Base-by-base conservation (phyloP, 2,797 vertebrate genomes). In the Uromys caudimaculatus region DNA sequence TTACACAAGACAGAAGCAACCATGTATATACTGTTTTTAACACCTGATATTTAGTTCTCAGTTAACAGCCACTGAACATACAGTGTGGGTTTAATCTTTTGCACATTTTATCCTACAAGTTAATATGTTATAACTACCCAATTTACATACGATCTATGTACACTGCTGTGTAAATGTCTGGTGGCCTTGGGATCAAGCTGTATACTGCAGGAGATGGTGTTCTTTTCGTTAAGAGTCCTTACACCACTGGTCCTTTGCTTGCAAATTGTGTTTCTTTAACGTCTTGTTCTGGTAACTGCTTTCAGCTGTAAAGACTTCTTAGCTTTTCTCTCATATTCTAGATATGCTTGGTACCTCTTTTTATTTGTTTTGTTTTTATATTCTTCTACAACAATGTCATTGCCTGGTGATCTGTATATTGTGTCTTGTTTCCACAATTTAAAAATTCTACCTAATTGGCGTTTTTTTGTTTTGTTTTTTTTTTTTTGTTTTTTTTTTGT, bases 41-140 rank as follows among this genome's bases (percentile, higher is more conserved):
- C 13, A 76, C 92, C 38, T 64, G 78, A 58, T 90, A 67, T 83
- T 97, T 87, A 89, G n/a, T 27, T 92, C 27, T 94, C 35, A 83
- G n/a, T 90, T 95, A 86, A 88, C 0, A 92, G 91, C 23, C 90
- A 52, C 56, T 64, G 56, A 96, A 83, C 77, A 85, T 71, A 85
- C 11, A 52, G 24, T 71, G 9, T 21, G 91, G 91, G 21, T 84
- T 94, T 89, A 97, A 93, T 96, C 29, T 9, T 73, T 90, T 89
- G 47, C 8, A 88, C 6, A 84, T 91, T 77, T 96, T 84, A 87
- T 95, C 41, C 29, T 38, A 2, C 21, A 76, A 38, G 10, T 93
- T 93, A 89, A 91, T 93, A 84, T 96, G 95, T 96, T 96, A 91
- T 87, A 94, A 93, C 89, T 41, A 87, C 56, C 16, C 60, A 67